These are phyloP conservation scores for Lytechinus pictus DNA, from an alignment of 35 echinoderm and acorn worm genomes.

Conservation along the genomic window DNA sequence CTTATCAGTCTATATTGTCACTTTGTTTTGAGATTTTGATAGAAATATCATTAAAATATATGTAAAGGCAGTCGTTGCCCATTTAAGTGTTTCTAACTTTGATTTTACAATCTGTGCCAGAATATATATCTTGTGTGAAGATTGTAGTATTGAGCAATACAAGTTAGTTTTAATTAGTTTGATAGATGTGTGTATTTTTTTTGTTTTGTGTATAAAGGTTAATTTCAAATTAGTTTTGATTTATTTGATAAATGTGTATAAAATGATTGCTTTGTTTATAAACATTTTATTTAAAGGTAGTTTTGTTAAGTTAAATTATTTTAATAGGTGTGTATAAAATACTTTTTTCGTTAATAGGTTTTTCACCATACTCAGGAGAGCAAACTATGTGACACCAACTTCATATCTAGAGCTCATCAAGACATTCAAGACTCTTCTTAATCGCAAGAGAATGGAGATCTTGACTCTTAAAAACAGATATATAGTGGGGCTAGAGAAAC, in stretches of 20 bases:
- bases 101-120: no score
- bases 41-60: not conserved
- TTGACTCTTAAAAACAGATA: slow-evolving; percentile 95
- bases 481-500: slow-evolving; percentile 89
- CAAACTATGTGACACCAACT: slow-evolving; percentile 97
- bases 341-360: slow-evolving; percentile 56
- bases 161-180: no score
- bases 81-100: not conserved
- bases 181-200: no score
- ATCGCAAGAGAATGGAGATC: slow-evolving; percentile 96
- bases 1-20: not conserved
- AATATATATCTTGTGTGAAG: no score
- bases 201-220: no score
- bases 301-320: no score
- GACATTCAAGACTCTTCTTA: slow-evolving; percentile 97
- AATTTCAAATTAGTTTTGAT: no score
- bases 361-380: slow-evolving; percentile 77
- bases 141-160: no score
- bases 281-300: no score
- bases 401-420: slow-evolving; percentile 98
- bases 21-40: not conserved
- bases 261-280: no score
- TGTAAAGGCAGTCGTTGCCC: not conserved
- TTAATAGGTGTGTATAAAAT: not conserved
- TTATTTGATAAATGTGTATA: no score